phyloP scores from a whole-genome alignment of 1,140 invertebrate species.

The Danaus plexippus region DNA sequence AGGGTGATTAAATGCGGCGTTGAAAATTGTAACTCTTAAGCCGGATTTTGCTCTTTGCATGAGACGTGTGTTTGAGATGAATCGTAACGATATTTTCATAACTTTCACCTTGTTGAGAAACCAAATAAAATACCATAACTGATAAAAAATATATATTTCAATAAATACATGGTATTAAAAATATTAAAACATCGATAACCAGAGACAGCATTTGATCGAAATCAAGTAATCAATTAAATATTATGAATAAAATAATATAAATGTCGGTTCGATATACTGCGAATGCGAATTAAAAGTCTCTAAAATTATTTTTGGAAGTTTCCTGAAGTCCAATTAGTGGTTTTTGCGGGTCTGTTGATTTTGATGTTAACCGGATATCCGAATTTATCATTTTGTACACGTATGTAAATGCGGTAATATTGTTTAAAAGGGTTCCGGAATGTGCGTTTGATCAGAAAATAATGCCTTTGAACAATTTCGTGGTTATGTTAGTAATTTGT shows the following conservation, averaged over 20 bases:
- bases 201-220: too few relatives aligned
- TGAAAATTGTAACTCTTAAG: conserved; percentile 41
- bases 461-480: conserved; percentile 7
- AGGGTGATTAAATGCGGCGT: conserved; percentile 45
- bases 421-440: conserved; percentile 9
- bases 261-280: conserved; percentile 9
- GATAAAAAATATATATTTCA: neutral
- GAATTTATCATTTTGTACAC: conserved; percentile 6
- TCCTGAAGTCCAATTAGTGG: conserved; percentile 20
- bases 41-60: conserved; percentile 25
- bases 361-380: conserved; percentile 21
- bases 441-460: conserved; percentile 1
- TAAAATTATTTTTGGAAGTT: conserved; percentile 20
- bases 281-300: conserved; percentile 3
- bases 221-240: too few relatives aligned
- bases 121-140: conserved; percentile 1
- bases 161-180: too few relatives aligned
- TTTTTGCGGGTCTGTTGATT: conserved; percentile 23
- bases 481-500: too few relatives aligned
- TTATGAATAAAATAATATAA: too few relatives aligned
- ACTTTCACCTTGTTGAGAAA: neutral
- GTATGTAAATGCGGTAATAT: conserved; percentile 16
- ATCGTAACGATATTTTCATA: conserved; percentile 11
- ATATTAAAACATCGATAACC: too few relatives aligned
- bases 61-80: conserved; percentile 10